Evolutionary conservation across 2,888 invertebrate species (phyloP), one percentile per base, ranked within the genome.

Genomic region (Parnassius apollo): DNA sequence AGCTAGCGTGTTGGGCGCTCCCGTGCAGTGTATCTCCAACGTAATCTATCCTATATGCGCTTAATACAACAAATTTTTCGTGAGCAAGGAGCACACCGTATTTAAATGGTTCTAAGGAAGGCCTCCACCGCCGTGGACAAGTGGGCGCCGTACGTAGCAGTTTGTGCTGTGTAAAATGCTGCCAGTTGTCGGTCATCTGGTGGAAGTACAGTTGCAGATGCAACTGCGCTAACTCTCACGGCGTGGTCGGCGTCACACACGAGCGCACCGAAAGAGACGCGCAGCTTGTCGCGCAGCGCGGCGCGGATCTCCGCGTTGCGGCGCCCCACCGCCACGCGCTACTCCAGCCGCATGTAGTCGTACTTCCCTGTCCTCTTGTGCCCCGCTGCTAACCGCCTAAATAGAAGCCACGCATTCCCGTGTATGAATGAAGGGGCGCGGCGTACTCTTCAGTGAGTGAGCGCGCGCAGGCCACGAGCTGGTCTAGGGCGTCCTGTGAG

Each of bases 11-110:
- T 42, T 94, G 93, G 52, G 98, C 94, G 83, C 97, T 97, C 74
- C 97, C 94, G 78, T 98, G 96, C 42, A 98, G 96, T 57, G 96
- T 97, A 88, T 99, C 98, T 58, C 98, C 98, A 66, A 98, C 98
- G 80, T 97, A 96, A 22, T 99, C 97, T 77, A 99, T 93, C 82
- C 98, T 95, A 80, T 98, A 98, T 42, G 98, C 98, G 81, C 97
- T 97, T 57, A 99, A 93, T 46, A 98, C 97, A 10, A 99, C 98
- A 85, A 98, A 98, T 85, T 98, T 98, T 59, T 97, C 97, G 81
- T 98, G 97, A 12, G 97, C 97, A 59, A 98, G 95, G 85, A 98
- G 98, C 68, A 95, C 96, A 85, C 97, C 97, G 0, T 85, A 96
- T 96, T 77, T 98, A 97, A 49, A 99, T 96, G 7, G 97, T 96